Evolutionary conservation across 2,888 invertebrate genomes (phyloP).

Genomic region (Iselma pallidipennis): DNA sequence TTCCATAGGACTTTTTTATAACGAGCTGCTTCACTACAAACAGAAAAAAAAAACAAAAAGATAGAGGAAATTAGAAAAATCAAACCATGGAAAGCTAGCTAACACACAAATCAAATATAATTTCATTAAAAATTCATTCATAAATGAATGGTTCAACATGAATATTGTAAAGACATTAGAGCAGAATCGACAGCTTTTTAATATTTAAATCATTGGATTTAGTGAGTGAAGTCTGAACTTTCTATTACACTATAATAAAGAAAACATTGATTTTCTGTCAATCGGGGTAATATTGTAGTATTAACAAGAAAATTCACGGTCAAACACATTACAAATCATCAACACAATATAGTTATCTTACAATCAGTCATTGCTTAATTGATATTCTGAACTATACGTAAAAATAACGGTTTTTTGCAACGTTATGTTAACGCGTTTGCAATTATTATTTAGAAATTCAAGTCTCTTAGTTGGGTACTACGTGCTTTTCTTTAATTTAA

Average conservation of each 20-base stretch:
- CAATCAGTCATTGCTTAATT: background rate
- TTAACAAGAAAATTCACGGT: constrained; percentile 9
- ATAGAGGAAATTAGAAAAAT: background rate
- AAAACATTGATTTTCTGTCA: constrained; percentile 21
- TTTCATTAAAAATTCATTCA: background rate
- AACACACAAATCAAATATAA: background rate
- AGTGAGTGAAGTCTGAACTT: no score
- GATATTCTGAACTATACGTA: background rate
- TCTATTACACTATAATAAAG: background rate
- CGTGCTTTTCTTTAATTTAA: background rate
- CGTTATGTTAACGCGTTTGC: background rate
- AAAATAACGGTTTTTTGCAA: background rate
- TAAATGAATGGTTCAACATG: no score
- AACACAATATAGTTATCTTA: no score
- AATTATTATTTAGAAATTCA: background rate
- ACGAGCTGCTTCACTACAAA: constrained; percentile 73
- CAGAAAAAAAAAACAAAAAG: constrained; percentile 22
- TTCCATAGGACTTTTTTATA: constrained; percentile 89
- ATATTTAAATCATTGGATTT: no score
- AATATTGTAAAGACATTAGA: no score
- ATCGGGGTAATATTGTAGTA: background rate
- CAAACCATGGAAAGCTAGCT: background rate
- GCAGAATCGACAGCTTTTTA: no score
- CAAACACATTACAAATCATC: background rate
- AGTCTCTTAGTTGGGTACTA: background rate